Evolutionary conservation across 2,888 invertebrate species (phyloP), one percentile per base, ranked within the genome.

Genomic region (Pachycephus smyrnensis): DNA sequence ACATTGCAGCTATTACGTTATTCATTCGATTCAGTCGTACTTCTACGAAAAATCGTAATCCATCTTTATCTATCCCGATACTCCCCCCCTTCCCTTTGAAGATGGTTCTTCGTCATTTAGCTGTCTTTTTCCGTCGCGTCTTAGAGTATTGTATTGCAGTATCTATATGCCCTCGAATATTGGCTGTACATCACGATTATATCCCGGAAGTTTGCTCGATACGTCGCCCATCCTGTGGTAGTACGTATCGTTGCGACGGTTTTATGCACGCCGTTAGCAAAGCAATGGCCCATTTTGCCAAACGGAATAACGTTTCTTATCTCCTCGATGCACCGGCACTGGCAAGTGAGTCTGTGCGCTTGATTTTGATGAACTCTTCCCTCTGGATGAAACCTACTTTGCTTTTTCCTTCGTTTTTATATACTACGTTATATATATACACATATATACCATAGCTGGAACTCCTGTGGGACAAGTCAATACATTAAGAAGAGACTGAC

Each of bases 111-210:
- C 23, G 9, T 23, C 23, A 23, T 55, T 55, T 9, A 23, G 23
- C 23, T 9, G 55, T 23, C 55, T 55, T 23, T 31, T 31, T 32
- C 84, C 80, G 81, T 78, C 79, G 86, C 80, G 84, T 81, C 80
- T 79, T 82, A 82, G 80, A 81, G 80, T 83, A 81, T 82, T 84
- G 86, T 82, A 82, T 31, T 15, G 81, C 81, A 80, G 82, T 84
- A 85, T 86, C 86, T 85, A 79, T 80, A 83, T 80, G 83, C 81
- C 80, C 31, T 31, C 81, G 80, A 87, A 88, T 88, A 88, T 88
- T 86, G 88, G 87, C 87, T 85, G 85, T 87, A 88, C 86, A 87
- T 88, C 86, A 88, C 86, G 88, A 88, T 88, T 88, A 88, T 88
- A 87, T 83, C 79, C 86, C 84, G 86, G 83, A 86, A 83, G 85